Percentiles rank a stretch among this genome's conserved stretches.
phyloP scores from a whole-genome alignment of 2,113 vertebrate genomes.

The Pleuronectes platessa region DNA sequence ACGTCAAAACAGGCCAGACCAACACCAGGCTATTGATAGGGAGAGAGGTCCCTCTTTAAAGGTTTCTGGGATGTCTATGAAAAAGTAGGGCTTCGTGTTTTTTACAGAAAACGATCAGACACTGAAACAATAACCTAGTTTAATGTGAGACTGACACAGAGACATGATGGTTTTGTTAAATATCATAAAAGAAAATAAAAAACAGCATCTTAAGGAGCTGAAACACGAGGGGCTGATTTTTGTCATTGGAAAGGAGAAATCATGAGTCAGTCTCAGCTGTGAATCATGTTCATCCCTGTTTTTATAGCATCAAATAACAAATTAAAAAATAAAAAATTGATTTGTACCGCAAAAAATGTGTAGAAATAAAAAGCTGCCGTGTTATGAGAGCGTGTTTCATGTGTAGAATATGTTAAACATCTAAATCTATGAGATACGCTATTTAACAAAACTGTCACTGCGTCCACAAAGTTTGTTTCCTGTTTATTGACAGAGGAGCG shows the following conservation, averaged over 20 bases:
- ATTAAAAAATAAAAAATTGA: too few relatives aligned
- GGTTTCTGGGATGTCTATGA: conserved; percentile 55
- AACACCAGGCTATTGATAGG: conserved; percentile 61
- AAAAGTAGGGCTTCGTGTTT: conserved; percentile 54
- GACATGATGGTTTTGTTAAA: conserved; percentile 7
- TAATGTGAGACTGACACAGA: conserved; percentile 13
- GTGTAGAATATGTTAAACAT: background rate
- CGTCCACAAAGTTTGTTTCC: conserved; percentile 2
- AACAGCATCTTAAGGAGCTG: background rate
- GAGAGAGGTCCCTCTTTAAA: conserved; percentile 38
- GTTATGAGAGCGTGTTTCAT: background rate
- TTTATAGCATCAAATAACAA: too few relatives aligned
- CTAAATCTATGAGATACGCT: background rate
- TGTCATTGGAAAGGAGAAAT: too few relatives aligned
- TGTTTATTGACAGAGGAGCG: conserved; percentile 19
- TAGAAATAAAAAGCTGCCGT: too few relatives aligned
- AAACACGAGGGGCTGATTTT: background rate
- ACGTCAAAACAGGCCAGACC: conserved; percentile 58
- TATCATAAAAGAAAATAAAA: background rate
- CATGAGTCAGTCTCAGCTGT: too few relatives aligned
- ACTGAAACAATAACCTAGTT: conserved; percentile 48
- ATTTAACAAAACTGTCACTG: conserved; percentile 12
- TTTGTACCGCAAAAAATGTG: too few relatives aligned
- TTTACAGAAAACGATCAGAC: conserved; percentile 33
- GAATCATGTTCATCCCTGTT: too few relatives aligned